Percentiles rank a stretch among this genome's conserved stretches.
Conservation (phyloP, 2,113 vertebrate genomes). For the Paramormyrops kingsleyae region DNA sequence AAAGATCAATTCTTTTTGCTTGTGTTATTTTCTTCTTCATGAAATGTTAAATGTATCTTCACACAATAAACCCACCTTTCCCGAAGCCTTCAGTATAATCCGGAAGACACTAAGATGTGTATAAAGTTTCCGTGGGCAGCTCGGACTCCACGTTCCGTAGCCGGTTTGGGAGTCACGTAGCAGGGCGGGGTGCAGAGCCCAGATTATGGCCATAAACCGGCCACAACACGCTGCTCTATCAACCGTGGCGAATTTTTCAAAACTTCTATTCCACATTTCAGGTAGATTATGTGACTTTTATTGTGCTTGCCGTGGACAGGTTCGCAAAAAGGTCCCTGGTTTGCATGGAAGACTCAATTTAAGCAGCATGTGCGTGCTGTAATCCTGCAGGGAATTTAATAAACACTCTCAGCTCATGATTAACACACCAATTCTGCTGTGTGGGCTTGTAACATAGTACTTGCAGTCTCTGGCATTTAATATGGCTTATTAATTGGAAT, state of each 20-base stretch:
- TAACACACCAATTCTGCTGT: not conserved
- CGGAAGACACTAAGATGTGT: not conserved
- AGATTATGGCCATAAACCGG: not conserved
- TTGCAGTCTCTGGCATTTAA: not conserved
- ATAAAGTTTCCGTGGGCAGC: not conserved
- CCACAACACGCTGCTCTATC: not conserved
- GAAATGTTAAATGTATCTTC: not conserved
- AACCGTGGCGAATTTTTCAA: not conserved
- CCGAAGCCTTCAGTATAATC: not conserved
- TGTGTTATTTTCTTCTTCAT: not conserved
- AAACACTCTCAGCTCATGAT: not conserved
- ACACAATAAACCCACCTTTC: not conserved
- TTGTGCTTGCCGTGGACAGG: not conserved
- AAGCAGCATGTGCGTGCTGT: not conserved
- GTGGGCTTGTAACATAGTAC: not conserved
- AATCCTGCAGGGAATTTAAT: not conserved
- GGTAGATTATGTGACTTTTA: not conserved
- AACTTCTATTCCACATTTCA: not conserved
- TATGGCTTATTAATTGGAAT: not conserved
- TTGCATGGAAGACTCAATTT: not conserved
- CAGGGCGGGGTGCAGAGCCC: not conserved
- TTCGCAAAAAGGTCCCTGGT: not conserved
- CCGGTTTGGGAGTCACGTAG: not conserved
- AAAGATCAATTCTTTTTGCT: not conserved
- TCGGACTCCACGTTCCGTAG: not conserved